Conservation (phyloP, 2,113 vertebrate species). For the Macaca mulatta region DNA sequence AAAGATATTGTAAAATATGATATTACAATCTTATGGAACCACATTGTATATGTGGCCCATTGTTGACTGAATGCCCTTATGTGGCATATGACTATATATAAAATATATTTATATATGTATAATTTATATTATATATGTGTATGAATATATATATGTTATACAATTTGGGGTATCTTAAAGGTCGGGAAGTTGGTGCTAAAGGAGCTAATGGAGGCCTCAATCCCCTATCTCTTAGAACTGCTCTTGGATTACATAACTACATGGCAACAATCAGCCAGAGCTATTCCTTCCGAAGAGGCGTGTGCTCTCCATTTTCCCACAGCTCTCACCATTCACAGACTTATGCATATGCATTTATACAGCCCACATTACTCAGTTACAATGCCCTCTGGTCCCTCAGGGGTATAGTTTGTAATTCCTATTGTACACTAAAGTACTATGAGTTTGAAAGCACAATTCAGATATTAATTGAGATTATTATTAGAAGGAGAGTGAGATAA, state of each 20-base stretch:
- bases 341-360: not conserved
- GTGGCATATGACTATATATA: not conserved
- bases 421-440: slow-evolving; percentile 17
- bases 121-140: not conserved
- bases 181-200: not conserved
- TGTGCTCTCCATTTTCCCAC: not conserved
- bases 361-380: not conserved
- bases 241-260: not conserved
- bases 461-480: not conserved
- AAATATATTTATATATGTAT: not conserved
- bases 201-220: not conserved
- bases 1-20: not conserved
- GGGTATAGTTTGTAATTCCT: not conserved
- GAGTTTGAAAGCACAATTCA: not conserved
- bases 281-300: not conserved
- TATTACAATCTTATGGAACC: not conserved
- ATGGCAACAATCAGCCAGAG: not conserved
- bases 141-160: not conserved
- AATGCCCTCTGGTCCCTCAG: not conserved
- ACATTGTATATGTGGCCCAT: not conserved
- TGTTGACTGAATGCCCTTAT: not conserved
- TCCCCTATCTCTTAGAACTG: not conserved
- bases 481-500: not conserved
- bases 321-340: not conserved
- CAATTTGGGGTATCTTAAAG: not conserved